Conservation (phyloP, 2,797 vertebrate species). For the Enteromius unitaeniatus region DNA sequence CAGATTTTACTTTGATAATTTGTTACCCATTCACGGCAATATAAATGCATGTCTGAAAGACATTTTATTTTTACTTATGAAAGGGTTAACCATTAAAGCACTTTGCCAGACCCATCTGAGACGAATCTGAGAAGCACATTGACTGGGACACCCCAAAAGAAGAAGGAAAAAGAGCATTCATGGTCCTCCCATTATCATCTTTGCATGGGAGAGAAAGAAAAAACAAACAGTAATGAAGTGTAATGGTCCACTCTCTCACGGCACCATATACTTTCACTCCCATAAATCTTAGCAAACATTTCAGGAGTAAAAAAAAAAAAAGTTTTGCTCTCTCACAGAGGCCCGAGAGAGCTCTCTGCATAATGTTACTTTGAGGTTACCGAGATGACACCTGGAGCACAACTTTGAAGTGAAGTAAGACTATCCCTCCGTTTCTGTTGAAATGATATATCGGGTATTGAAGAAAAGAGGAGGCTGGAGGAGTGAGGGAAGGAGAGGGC, state of each 20-base stretch:
- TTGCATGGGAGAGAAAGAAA: constrained; percentile 73
- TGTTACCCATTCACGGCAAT: background rate
- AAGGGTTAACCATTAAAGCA: constrained; percentile 72
- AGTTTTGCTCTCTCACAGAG: constrained; percentile 59
- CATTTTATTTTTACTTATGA: constrained; percentile 68
- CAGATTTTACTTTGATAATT: background rate
- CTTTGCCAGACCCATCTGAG: constrained; percentile 74
- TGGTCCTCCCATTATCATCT: constrained; percentile 79
- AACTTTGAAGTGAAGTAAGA: constrained; percentile 81
- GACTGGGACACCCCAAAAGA: constrained; percentile 70
- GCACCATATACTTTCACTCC: constrained; percentile 67
- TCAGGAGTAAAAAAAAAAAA: constrained; percentile 64
- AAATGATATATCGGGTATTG: constrained; percentile 78
- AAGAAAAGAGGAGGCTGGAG: constrained; percentile 54
- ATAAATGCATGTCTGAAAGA: constrained; percentile 51
- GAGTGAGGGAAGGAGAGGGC: constrained; percentile 28
- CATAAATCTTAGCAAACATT: constrained; percentile 67
- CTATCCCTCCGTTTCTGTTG: constrained; percentile 73
- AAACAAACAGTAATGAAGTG: constrained; percentile 81
- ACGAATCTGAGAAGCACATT: constrained; percentile 80
- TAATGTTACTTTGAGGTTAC: constrained; percentile 78
- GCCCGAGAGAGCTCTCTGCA: constrained; percentile 69
- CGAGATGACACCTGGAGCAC: constrained; percentile 77
- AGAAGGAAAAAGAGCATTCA: constrained; percentile 74
- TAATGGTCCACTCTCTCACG: constrained; percentile 78